Conservation (phyloP, 2,797 vertebrate genomes). For the Chelon labrosus region DNA sequence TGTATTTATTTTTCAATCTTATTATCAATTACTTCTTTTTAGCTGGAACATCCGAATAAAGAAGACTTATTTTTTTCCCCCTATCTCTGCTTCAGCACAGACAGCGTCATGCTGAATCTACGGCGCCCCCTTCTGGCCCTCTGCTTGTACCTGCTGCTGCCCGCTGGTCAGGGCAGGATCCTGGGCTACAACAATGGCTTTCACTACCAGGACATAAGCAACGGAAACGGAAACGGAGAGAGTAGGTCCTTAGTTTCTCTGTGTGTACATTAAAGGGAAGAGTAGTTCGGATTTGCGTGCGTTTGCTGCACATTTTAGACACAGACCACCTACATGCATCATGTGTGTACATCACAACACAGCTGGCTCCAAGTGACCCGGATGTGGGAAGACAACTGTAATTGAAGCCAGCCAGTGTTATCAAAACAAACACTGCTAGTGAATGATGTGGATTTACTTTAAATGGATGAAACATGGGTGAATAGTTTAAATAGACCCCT, state of each 20-base stretch:
- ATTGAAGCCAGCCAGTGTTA: conserved; percentile 13
- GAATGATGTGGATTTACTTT: conserved; percentile 19
- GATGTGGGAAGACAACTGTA: conserved; percentile 29
- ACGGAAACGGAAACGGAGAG: conserved; percentile 81
- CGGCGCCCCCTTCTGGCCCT: conserved; percentile 78
- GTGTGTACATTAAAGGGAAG: background rate
- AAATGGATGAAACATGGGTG: background rate
- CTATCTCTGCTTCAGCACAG: background rate
- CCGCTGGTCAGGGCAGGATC: conserved; percentile 44
- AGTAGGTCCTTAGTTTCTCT: conserved; percentile 74
- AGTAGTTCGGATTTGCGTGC: conserved; percentile 1
- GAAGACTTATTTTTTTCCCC: background rate
- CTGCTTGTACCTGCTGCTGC: conserved; percentile 62
- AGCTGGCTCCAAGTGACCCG: conserved; percentile 41
- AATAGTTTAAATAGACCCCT: background rate
- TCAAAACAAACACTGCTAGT: conserved; percentile 25
- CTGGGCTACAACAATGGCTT: conserved; percentile 88
- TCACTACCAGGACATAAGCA: conserved; percentile 88
- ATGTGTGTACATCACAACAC: conserved; percentile 38
- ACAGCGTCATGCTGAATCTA: conserved; percentile 63
- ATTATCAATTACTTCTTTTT: too few relatives aligned
- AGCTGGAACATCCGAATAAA: conserved; percentile 2
- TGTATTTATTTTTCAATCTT: too few relatives aligned
- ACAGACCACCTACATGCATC: conserved; percentile 8
- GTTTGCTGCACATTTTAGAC: background rate